These are phyloP conservation scores for Diplazon laetatorius DNA, from an alignment of 2,888 invertebrate species.

Conservation along the genomic window DNA sequence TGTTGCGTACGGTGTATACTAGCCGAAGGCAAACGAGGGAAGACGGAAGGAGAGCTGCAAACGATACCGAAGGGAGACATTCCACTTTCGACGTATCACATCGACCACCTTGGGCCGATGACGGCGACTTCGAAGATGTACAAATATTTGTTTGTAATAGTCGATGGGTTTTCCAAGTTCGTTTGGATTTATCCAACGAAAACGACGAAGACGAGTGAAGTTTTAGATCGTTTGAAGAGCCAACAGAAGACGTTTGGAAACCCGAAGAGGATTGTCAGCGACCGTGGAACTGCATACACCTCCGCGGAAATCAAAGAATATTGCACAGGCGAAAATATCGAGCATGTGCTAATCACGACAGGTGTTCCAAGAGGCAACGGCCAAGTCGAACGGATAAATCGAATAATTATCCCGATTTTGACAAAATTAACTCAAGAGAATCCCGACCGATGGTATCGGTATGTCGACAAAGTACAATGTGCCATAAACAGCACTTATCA, in stretches of 20 bases:
- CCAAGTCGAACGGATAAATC: slow-evolving; percentile 66
- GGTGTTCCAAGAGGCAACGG: slow-evolving; percentile 59
- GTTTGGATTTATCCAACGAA: slow-evolving; percentile 66
- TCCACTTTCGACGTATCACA: slow-evolving; percentile 73
- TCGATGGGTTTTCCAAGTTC: slow-evolving; percentile 75
- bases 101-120: slow-evolving; percentile 76
- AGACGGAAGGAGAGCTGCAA: slow-evolving; percentile 44
- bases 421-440: slow-evolving; percentile 59
- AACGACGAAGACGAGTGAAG: slow-evolving; percentile 66
- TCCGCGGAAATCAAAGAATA: slow-evolving; percentile 45
- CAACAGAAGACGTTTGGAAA: slow-evolving; percentile 51
- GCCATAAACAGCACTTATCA: slow-evolving; percentile 30
- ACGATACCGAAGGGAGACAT: slow-evolving; percentile 22
- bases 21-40: slow-evolving; percentile 54
- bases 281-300: slow-evolving; percentile 54
- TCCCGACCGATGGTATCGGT: slow-evolving; percentile 63
- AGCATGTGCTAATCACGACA: slow-evolving; percentile 50
- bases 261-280: slow-evolving; percentile 45
- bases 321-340: slow-evolving; percentile 51
- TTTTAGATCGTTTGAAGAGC: neutral
- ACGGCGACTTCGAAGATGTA: slow-evolving; percentile 71
- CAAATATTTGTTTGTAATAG: slow-evolving; percentile 72
- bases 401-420: slow-evolving; percentile 63
- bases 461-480: slow-evolving; percentile 39
- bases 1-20: slow-evolving; percentile 56